Conservation (phyloP, 2,888 invertebrate species). For the Thera britannica region DNA sequence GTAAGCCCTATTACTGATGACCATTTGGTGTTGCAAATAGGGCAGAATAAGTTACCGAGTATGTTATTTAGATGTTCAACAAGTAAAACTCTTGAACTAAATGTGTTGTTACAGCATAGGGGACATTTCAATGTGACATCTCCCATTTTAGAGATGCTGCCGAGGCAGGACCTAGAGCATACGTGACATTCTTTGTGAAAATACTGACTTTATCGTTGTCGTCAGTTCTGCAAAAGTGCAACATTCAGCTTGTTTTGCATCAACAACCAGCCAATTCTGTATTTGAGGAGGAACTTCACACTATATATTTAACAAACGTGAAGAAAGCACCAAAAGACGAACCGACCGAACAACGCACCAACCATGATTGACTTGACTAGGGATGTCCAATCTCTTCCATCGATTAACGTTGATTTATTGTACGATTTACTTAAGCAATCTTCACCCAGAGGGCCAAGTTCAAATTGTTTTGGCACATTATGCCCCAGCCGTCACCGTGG, state of each 20-base stretch:
- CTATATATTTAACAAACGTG: slow-evolving; percentile 60
- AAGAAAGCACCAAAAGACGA: slow-evolving; percentile 58
- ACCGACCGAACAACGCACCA: neutral
- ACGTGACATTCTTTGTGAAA: slow-evolving; percentile 44
- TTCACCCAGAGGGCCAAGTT: no score
- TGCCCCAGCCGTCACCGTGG: no score
- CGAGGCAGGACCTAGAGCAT: slow-evolving; percentile 18
- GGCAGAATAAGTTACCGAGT: slow-evolving; percentile 82
- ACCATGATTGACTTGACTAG: no score
- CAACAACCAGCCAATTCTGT: slow-evolving; percentile 57
- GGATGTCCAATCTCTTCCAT: no score
- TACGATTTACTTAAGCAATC: no score
- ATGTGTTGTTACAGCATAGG: slow-evolving; percentile 87
- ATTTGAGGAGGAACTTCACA: slow-evolving; percentile 78
- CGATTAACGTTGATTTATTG: no score
- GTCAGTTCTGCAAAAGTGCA: slow-evolving; percentile 40
- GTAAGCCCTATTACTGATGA: slow-evolving; percentile 82
- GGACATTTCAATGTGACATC: slow-evolving; percentile 83
- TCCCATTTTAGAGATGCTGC: slow-evolving; percentile 74
- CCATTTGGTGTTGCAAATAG: slow-evolving; percentile 83
- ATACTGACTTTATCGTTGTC: slow-evolving; percentile 51
- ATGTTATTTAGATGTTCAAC: slow-evolving; percentile 80
- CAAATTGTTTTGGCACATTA: no score
- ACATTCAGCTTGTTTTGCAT: slow-evolving; percentile 72
- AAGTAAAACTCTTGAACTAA: slow-evolving; percentile 83